Percentiles rank a stretch among this genome's conserved stretches.
These are phyloP conservation scores for Speoplatyrhinus poulsoni DNA, from an alignment of 2,113 vertebrate species.

Conservation along the genomic window DNA sequence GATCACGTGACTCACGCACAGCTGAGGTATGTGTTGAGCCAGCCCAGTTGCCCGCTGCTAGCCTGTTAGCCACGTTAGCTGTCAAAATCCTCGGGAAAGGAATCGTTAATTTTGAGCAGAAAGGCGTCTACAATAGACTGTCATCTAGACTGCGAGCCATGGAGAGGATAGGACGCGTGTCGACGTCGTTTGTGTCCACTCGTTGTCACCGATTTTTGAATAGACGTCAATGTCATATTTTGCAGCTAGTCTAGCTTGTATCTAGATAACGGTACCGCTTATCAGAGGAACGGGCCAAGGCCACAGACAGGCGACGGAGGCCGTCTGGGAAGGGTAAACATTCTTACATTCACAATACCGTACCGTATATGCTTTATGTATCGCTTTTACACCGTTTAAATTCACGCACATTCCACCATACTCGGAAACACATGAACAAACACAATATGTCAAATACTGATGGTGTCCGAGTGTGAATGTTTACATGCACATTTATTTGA, in stretches of 20 bases:
- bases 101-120: conserved; percentile 7
- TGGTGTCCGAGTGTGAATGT: too few relatives aligned
- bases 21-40: conserved; percentile 60
- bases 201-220: conserved; percentile 22
- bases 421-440: too few relatives aligned
- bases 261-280: conserved; percentile 14
- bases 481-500: background rate
- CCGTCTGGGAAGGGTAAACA: conserved; percentile 52
- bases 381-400: too few relatives aligned
- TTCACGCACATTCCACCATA: too few relatives aligned
- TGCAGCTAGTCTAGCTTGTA: conserved; percentile 49
- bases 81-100: conserved; percentile 30
- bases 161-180: conserved; percentile 36
- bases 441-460: too few relatives aligned
- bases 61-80: conserved; percentile 61
- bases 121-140: background rate
- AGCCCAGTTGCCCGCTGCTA: conserved; percentile 50
- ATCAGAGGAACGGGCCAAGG: conserved; percentile 42
- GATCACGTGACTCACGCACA: conserved; percentile 66
- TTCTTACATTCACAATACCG: conserved; percentile 2
- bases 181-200: conserved; percentile 14
- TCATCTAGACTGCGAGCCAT: conserved; percentile 25
- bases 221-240: conserved; percentile 59
- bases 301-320: conserved; percentile 55
- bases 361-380: too few relatives aligned